These are phyloP conservation scores for Thripadectes ignobilis DNA, from an alignment of 2,797 vertebrate species.

Conservation along the genomic window DNA sequence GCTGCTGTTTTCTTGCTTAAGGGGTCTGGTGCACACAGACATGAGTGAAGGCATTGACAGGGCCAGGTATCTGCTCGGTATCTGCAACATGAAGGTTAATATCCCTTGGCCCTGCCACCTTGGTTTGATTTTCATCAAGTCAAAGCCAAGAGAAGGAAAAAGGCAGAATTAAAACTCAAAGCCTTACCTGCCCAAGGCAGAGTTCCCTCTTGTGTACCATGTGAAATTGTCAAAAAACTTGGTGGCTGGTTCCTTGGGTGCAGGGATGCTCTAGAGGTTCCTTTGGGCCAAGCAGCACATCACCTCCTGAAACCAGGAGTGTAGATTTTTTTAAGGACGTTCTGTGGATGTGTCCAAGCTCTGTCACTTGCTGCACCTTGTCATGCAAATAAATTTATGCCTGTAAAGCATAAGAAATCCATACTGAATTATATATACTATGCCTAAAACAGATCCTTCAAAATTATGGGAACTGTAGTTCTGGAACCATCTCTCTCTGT, in stretches of 20 bases:
- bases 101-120: neutral
- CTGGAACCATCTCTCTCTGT: rapidly evolving
- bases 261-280: neutral
- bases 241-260: neutral
- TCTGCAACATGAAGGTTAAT: neutral
- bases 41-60: neutral
- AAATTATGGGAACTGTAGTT: neutral
- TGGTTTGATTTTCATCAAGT: neutral
- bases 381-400: neutral
- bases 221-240: neutral
- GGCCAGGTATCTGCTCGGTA: neutral
- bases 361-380: neutral
- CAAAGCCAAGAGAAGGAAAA: neutral
- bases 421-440: neutral
- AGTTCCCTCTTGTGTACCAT: neutral
- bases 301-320: rapidly evolving
- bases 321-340: rapidly evolving
- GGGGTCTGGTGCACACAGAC: neutral
- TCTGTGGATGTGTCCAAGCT: neutral
- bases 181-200: neutral
- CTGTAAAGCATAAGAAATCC: neutral
- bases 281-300: neutral
- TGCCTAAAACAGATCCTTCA: neutral
- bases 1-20: conserved; percentile 46
- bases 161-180: neutral